These are phyloP conservation scores for Leptosomus discolor DNA, from an alignment of 2,113 vertebrate genomes.

Conservation along the genomic window DNA sequence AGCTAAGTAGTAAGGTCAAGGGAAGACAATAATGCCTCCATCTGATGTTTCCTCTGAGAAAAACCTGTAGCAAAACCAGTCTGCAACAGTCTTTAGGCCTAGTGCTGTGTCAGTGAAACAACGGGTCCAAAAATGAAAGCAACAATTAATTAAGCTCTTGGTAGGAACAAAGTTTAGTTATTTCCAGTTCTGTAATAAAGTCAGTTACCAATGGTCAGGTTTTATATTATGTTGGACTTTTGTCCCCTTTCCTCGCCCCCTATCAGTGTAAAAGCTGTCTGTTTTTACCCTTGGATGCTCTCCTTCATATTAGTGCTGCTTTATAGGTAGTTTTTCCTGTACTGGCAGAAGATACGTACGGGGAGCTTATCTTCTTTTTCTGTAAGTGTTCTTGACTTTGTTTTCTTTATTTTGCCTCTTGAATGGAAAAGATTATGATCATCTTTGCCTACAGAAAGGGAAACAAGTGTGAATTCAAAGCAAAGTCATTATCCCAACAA, in stretches of 20 bases:
- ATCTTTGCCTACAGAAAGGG: conserved; percentile 60
- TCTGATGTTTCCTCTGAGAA: neutral
- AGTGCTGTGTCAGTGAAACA: neutral
- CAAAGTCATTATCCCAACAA: neutral
- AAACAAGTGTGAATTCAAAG: conserved; percentile 30
- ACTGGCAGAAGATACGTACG: conserved; percentile 49
- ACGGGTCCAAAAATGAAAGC: neutral
- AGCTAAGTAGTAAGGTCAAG: neutral
- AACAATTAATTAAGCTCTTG: neutral
- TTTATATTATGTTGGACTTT: neutral
- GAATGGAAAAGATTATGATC: conserved; percentile 5
- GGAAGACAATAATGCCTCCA: neutral
- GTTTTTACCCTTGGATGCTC: neutral
- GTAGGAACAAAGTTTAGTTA: neutral
- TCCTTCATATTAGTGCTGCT: neutral
- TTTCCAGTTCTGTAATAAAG: neutral
- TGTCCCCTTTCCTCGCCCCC: neutral
- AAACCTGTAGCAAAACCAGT: neutral
- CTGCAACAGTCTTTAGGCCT: neutral
- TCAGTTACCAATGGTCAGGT: neutral
- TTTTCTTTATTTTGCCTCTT: conserved; percentile 36
- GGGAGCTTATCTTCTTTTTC: conserved; percentile 47
- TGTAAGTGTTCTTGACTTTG: conserved; percentile 36
- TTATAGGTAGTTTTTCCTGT: neutral
- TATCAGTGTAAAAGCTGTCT: neutral